Evolutionary conservation across 2,888 invertebrate species (phyloP).

Genomic region (Scaptomyza reducta): DNA sequence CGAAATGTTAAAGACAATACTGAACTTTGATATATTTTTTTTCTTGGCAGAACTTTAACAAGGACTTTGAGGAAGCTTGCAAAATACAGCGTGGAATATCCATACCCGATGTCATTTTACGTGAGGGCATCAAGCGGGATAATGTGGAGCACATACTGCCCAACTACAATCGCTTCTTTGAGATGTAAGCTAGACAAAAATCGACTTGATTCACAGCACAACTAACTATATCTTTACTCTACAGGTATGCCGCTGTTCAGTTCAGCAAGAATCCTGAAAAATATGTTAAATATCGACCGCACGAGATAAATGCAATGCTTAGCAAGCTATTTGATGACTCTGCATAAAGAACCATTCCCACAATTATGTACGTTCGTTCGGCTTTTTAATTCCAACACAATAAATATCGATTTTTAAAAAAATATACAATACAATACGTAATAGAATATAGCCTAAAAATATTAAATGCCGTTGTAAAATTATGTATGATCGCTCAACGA

Average conservation of each 20-base stretch:
- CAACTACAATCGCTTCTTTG: conserved; percentile 92
- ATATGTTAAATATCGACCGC: conserved; percentile 95
- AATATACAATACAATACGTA: conserved; percentile 68
- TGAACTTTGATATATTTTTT: too few species aligned
- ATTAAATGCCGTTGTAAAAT: conserved; percentile 73
- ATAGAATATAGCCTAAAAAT: conserved; percentile 72
- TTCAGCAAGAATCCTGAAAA: conserved; percentile 97
- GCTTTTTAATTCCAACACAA: conserved; percentile 77
- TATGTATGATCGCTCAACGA: conserved; percentile 73
- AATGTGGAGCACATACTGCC: conserved; percentile 95
- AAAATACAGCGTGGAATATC: conserved; percentile 95
- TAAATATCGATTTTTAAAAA: conserved; percentile 71
- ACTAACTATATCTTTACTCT: background rate
- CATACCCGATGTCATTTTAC: conserved; percentile 95
- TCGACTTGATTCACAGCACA: background rate
- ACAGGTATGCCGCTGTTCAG: conserved; percentile 88
- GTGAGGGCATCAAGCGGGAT: conserved; percentile 94
- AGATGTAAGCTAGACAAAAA: conserved; percentile 85
- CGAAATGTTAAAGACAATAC: background rate
- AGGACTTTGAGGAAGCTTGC: conserved; percentile 96
- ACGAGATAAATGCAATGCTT: conserved; percentile 92
- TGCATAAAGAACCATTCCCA: conserved; percentile 65
- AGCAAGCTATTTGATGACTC: conserved; percentile 96
- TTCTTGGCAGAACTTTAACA: conserved; percentile 96
- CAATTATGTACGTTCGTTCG: conserved; percentile 51